Conservation (phyloP, 1,140 invertebrate genomes). For the Pogonognathellus flavescens region DNA sequence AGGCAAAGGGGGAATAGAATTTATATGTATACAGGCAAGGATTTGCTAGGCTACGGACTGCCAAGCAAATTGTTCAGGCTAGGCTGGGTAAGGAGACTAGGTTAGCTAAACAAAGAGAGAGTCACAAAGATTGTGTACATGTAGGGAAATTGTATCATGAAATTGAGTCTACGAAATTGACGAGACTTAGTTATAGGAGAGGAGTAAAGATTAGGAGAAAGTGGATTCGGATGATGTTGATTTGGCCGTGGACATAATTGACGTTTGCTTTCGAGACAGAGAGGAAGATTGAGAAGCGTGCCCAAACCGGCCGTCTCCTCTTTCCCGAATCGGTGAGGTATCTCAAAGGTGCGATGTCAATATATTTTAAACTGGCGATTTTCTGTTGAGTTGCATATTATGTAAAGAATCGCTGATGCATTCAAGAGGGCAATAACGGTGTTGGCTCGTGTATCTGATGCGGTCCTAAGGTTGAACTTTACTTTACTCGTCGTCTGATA, state of each 20-base stretch:
- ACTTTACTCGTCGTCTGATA: no score
- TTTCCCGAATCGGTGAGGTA: background rate
- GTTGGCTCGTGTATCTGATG: no score
- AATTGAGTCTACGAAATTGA: background rate
- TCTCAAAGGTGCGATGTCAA: background rate
- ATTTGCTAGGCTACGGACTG: background rate
- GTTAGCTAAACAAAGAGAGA: background rate
- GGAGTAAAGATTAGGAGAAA: background rate
- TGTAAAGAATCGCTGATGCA: no score
- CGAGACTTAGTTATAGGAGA: background rate
- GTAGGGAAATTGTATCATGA: no score
- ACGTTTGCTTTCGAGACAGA: background rate
- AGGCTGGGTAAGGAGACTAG: background rate
- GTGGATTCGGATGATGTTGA: constrained; percentile 9
- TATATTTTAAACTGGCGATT: no score
- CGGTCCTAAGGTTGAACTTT: no score
- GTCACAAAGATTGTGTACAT: background rate
- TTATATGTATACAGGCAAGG: background rate
- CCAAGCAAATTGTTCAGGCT: background rate
- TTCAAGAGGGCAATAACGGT: no score
- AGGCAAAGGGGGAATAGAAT: background rate
- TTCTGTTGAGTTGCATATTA: no score
- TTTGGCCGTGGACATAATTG: background rate
- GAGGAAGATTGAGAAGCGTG: constrained; percentile 5
- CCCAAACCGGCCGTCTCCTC: background rate